Evolutionary conservation across 2,113 vertebrate species (phyloP).

Genomic region (Carassius gibelio): DNA sequence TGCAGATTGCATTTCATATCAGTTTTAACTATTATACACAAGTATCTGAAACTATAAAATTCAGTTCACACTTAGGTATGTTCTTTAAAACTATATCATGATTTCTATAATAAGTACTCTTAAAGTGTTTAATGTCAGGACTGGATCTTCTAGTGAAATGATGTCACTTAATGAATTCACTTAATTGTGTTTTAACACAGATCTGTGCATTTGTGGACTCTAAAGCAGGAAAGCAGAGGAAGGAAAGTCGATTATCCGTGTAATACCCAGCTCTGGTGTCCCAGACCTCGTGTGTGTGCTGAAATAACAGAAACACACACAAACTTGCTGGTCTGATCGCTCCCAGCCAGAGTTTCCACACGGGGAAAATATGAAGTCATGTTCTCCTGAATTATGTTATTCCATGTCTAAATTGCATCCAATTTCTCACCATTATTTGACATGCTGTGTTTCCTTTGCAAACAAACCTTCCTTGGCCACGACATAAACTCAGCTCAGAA

Average conservation of each 20-base stretch:
- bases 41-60: no score
- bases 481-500: constrained; percentile 44
- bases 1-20: no score
- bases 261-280: not conserved
- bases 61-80: no score
- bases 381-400: constrained; percentile 63
- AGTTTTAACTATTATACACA: no score
- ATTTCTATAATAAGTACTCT: no score
- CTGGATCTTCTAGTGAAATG: not conserved
- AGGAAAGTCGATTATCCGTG: not conserved
- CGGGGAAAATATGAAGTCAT: constrained; percentile 66
- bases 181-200: not conserved
- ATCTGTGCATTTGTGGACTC: not conserved
- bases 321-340: not conserved
- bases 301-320: constrained; percentile 34
- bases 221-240: not conserved
- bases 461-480: constrained; percentile 40
- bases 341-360: constrained; percentile 43
- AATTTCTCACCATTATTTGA: constrained; percentile 59
- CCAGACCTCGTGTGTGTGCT: not conserved
- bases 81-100: no score
- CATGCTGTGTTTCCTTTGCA: constrained; percentile 58
- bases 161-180: not conserved
- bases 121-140: not conserved
- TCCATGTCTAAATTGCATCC: constrained; percentile 65